Percentiles rank a stretch among this genome's conserved stretches.
Evolutionary conservation across 2,888 invertebrate species (phyloP).

Genomic region (Podabrus alpinus): DNA sequence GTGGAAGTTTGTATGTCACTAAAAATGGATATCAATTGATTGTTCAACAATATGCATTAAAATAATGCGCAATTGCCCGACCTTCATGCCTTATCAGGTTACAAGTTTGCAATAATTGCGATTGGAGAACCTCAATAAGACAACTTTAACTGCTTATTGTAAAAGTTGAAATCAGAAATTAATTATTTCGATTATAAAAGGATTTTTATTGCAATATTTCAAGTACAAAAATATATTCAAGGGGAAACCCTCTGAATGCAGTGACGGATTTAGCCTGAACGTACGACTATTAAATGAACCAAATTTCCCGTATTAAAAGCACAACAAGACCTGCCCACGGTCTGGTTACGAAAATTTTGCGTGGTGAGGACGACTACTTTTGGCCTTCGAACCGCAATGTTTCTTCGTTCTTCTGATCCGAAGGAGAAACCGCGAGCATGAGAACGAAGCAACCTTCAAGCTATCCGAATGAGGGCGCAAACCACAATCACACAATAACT

Average conservation of each 20-base stretch:
- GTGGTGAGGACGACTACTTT: background rate
- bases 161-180: background rate
- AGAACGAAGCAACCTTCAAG: background rate
- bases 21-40: background rate
- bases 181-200: background rate
- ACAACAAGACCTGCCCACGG: background rate
- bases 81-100: conserved; percentile 15
- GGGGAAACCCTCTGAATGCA: background rate
- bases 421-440: background rate
- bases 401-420: background rate
- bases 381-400: background rate
- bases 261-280: too few relatives aligned
- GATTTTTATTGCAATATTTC: background rate
- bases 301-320: too few relatives aligned
- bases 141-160: background rate
- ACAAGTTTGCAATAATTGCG: conserved; percentile 1
- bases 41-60: conserved; percentile 7
- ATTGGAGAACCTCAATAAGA: conserved; percentile 10
- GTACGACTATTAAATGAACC: too few relatives aligned
- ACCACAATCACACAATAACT: background rate
- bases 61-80: conserved; percentile 4
- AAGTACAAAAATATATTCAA: background rate
- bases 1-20: background rate
- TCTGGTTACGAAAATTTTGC: background rate
- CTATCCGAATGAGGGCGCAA: background rate